Evolutionary conservation across 2,888 invertebrate species (phyloP).

Genomic region (Ormyrus nitidulus): DNA sequence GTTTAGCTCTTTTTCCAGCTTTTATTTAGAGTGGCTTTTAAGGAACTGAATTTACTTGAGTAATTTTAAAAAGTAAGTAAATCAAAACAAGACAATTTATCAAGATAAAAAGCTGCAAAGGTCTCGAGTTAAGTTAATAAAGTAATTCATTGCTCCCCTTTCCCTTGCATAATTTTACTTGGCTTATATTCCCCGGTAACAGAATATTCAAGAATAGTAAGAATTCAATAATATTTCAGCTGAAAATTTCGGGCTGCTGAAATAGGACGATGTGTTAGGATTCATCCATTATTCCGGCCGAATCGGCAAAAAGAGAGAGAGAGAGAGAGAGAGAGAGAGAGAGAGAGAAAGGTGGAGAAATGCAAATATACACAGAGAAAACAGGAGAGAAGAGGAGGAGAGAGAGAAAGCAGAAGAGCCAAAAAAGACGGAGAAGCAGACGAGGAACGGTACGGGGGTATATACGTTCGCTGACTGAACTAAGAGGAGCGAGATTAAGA

Average conservation of each 20-base stretch:
- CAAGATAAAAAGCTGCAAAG: too few species aligned
- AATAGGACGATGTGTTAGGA: constrained; percentile 24
- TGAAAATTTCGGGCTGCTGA: constrained; percentile 4
- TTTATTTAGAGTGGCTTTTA: too few species aligned
- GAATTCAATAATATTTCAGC: constrained; percentile 14
- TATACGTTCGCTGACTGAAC: not conserved
- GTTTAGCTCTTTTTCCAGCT: too few species aligned
- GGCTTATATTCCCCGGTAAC: too few species aligned
- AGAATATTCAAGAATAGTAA: too few species aligned
- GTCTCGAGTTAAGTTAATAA: too few species aligned
- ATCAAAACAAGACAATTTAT: too few species aligned
- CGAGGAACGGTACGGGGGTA: not conserved
- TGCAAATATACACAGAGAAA: constrained; percentile 43
- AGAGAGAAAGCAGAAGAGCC: not conserved
- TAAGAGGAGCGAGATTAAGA: constrained; percentile 10
- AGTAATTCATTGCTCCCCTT: too few species aligned
- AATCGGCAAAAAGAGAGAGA: constrained; percentile 26
- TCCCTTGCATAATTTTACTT: too few species aligned
- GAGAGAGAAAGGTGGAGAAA: constrained; percentile 7
- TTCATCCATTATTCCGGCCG: constrained; percentile 44
- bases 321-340: constrained; percentile 23
- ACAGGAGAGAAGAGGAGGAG: not conserved
- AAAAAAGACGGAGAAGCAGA: constrained; percentile 3
- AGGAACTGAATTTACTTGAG: too few species aligned
- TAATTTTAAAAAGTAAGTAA: too few species aligned